Percentiles rank a stretch among this genome's conserved stretches.
phyloP scores from a whole-genome alignment of 2,888 invertebrate genomes.

The Brachyptera risi region DNA sequence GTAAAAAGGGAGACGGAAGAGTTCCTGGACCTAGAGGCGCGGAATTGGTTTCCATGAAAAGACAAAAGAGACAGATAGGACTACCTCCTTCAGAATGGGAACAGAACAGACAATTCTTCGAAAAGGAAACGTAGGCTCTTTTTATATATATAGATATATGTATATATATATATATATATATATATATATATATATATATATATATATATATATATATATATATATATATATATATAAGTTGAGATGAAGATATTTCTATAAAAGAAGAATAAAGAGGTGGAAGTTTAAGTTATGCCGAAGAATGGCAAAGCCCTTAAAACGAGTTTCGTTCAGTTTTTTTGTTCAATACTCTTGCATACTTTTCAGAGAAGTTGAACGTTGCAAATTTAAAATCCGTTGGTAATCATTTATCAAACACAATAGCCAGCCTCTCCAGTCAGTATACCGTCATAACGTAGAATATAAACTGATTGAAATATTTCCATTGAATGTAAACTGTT shows the following conservation, averaged over 20 bases:
- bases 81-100: slow-evolving; percentile 1
- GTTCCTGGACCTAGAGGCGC: slow-evolving; percentile 8
- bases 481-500: too few relatives aligned
- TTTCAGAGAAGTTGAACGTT: not conserved
- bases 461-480: too few relatives aligned
- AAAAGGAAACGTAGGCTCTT: slow-evolving; percentile 2
- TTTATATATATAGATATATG: too few relatives aligned
- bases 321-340: not conserved
- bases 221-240: slow-evolving; percentile 8
- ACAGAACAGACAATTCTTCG: slow-evolving; percentile 10
- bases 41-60: slow-evolving; percentile 19
- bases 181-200: slow-evolving; percentile 3
- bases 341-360: not conserved
- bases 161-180: too few relatives aligned
- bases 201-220: too few relatives aligned
- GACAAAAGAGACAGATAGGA: slow-evolving; percentile 15
- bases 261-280: not conserved
- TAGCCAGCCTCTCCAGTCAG: not conserved
- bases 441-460: too few relatives aligned
- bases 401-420: slow-evolving; percentile 14
- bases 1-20: not conserved
- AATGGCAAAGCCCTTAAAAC: slow-evolving; percentile 16
- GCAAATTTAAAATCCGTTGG: slow-evolving; percentile 16
- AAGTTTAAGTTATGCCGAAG: slow-evolving; percentile 18
- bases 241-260: slow-evolving; percentile 13